These are phyloP conservation scores for Catagonus wagneri DNA, from an alignment of 2,113 vertebrate genomes.

Conservation along the genomic window DNA sequence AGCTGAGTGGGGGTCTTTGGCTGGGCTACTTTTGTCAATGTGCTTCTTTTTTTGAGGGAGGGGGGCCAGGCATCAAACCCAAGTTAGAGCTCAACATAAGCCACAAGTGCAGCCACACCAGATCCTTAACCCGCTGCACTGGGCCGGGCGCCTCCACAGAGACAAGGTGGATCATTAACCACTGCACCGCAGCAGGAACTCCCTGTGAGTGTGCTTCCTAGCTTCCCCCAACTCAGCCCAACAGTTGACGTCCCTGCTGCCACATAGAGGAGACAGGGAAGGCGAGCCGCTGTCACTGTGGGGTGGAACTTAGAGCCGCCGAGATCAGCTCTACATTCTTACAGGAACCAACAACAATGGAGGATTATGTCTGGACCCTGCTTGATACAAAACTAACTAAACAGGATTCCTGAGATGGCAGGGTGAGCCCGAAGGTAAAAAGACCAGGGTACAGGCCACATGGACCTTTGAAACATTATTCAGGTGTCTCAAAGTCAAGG, in stretches of 20 bases:
- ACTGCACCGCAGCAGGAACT: too few relatives aligned
- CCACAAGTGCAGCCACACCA: too few relatives aligned
- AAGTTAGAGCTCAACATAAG: too few relatives aligned
- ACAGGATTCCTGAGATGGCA: neutral
- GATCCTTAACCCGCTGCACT: too few relatives aligned
- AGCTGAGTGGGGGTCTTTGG: rapidly evolving
- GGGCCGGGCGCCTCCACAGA: too few relatives aligned
- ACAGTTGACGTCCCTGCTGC: neutral
- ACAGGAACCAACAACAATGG: neutral
- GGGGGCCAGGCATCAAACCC: too few relatives aligned
- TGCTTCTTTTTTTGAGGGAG: neutral
- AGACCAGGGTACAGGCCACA: neutral
- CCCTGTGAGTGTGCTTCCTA: too few relatives aligned
- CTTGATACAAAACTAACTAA: neutral
- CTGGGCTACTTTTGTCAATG: neutral
- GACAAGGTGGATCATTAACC: too few relatives aligned
- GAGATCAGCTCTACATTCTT: neutral
- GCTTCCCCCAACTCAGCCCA: neutral
- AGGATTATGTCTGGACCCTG: neutral
- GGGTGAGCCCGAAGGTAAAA: neutral
- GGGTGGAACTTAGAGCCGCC: neutral
- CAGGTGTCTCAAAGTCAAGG: neutral
- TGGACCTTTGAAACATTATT: neutral
- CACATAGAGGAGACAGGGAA: neutral
- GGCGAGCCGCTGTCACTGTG: neutral